A percentile compares a stretch with the other conserved stretches of the same genome.
phyloP scores from a whole-genome alignment of 2,113 vertebrate genomes.

The Gopherus flavomarginatus region DNA sequence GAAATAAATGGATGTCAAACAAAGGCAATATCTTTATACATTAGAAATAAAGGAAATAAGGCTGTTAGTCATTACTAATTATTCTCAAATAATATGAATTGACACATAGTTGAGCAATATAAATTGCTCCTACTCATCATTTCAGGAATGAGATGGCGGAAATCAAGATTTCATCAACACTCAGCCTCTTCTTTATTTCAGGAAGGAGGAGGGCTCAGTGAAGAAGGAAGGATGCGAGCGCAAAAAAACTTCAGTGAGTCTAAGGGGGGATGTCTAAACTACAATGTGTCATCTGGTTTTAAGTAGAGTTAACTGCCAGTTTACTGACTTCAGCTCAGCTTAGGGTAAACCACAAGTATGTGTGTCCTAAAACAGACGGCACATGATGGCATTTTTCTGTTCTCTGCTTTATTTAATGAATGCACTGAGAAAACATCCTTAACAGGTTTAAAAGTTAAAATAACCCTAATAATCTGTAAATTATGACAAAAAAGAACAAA shows the following conservation, averaged over 20 bases:
- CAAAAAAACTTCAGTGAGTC: neutral
- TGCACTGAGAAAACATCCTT: neutral
- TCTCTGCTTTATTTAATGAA: neutral
- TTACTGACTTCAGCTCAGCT: neutral
- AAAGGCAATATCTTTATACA: slow-evolving; percentile 29
- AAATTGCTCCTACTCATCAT: neutral
- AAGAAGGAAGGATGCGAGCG: neutral
- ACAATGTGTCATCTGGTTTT: neutral
- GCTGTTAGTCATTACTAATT: slow-evolving; percentile 38
- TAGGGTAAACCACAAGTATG: neutral
- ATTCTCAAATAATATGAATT: neutral
- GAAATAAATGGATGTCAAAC: slow-evolving; percentile 12
- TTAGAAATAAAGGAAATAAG: neutral
- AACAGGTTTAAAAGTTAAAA: neutral
- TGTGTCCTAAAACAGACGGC: neutral
- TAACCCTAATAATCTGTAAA: neutral
- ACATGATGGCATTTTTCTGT: neutral
- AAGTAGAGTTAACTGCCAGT: neutral
- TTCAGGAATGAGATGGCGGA: neutral
- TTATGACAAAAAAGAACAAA: neutral
- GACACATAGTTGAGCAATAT: neutral
- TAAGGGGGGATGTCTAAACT: neutral
- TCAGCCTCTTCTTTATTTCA: neutral
- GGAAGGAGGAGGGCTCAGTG: neutral
- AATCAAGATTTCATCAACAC: neutral